Base-by-base conservation (phyloP, 2,888 invertebrate species). In the Drosophila quinaria region DNA sequence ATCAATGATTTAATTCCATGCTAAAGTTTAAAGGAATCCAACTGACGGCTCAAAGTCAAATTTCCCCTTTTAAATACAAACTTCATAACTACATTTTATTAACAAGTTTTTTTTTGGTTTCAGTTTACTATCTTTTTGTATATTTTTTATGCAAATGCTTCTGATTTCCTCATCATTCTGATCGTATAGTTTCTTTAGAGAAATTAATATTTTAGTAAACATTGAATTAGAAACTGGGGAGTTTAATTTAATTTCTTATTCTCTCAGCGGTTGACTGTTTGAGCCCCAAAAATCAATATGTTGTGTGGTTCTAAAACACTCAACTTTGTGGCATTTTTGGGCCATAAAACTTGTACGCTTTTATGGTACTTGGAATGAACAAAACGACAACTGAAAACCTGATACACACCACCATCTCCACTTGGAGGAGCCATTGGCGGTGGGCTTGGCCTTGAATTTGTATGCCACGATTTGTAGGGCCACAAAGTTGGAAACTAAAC, bases 351-450 rank as follows among this genome's bases (percentile, higher is more conserved):
- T 86, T 83, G 87, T 80, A 74, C 67, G 71, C 73, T 87, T 78
- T 80, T 74, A 86, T 87, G 84, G 84, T 80, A 86, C 89, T 88
- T 83, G 70, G 70, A 78, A 47, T 50, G 70, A 64, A 89, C 84
- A 83, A 86, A 84, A 80, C 81, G 75, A 74, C 67, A 70, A 74
- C 42, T 63, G 25, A 8, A 8, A 29, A 29, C 29, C 29, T 68
- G 47, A 52, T 44, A 17, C 37, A 55, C 44, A 33, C 42, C 42
- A 42, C 19, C 50, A 31, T n/a, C 46, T 13, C 13, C 42, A 35
- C n/a, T 29, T 42, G 29, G 29, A 33, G 52, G 22, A 44, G 64
- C 46, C 17, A 31, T 11, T 29, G 63, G 47, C 25, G 37, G 52
- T 60, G 11, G n/a, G 54, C 70, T 50, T 69, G 70, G 64, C 89